Conservation (phyloP, 2,888 invertebrate genomes). For the Agapostemon virescens region DNA sequence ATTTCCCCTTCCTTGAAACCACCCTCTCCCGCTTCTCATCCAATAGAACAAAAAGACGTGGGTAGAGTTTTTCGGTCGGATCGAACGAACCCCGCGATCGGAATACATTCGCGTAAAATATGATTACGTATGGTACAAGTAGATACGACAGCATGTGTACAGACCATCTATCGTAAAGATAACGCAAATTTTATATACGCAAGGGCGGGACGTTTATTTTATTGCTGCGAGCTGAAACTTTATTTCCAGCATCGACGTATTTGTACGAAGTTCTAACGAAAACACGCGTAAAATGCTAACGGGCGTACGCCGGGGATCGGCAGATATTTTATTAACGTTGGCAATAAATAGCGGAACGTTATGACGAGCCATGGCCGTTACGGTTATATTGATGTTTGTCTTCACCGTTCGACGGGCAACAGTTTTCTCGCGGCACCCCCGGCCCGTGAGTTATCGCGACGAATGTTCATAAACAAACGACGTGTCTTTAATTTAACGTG, state of each 20-base stretch:
- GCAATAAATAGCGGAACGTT: conserved; percentile 23
- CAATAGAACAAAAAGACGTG: conserved; percentile 29
- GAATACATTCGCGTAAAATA: conserved; percentile 17
- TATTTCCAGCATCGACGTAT: not conserved
- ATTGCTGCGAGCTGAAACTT: not conserved
- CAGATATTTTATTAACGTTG: conserved; percentile 14
- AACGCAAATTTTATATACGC: conserved; percentile 31
- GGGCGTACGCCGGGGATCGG: not conserved
- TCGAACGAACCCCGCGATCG: not conserved
- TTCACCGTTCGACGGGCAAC: not conserved
- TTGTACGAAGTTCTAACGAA: not conserved
- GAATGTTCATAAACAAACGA: conserved; percentile 24
- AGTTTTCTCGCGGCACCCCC: not conserved
- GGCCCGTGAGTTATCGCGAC: conserved; percentile 6
- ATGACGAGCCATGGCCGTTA: conserved; percentile 14
- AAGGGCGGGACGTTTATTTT: not conserved
- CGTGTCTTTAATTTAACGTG: conserved; percentile 24
- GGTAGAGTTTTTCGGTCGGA: not conserved
- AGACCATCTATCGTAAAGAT: conserved; percentile 20
- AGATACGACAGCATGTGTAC: not conserved
- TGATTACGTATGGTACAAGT: not conserved
- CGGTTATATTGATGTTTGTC: conserved; percentile 19
- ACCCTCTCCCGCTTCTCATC: not conserved
- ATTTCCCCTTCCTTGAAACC: not conserved
- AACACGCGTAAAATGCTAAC: conserved; percentile 5